Evolutionary conservation across 2,113 vertebrate genomes (phyloP).

Genomic region (Psittacara wagleri): DNA sequence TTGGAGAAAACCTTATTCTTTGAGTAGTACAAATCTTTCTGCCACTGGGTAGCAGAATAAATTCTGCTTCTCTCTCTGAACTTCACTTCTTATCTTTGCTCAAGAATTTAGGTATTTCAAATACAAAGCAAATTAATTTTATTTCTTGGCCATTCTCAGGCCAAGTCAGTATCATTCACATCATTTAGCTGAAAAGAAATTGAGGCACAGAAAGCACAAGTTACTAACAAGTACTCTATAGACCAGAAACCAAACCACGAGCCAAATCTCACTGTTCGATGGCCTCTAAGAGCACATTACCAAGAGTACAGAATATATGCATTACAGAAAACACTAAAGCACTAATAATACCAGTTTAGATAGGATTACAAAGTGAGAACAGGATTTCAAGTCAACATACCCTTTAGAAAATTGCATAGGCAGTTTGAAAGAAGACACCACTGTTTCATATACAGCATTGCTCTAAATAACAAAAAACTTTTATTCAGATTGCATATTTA

Average conservation of each 20-base stretch:
- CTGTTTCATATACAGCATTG: not conserved
- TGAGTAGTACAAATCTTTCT: not conserved
- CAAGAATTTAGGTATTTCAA: not conserved
- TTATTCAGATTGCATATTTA: not conserved
- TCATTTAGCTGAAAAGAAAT: not conserved
- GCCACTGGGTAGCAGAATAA: not conserved
- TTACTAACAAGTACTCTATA: not conserved
- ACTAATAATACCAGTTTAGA: not conserved
- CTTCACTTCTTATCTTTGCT: not conserved
- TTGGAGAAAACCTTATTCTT: not conserved
- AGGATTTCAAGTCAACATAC: not conserved
- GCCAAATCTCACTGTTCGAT: not conserved
- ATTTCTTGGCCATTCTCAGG: not conserved
- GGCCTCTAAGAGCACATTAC: not conserved
- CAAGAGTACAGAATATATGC: not conserved
- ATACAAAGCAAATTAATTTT: not conserved
- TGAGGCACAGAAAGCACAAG: not conserved
- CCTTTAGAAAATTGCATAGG: not conserved
- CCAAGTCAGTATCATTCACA: not conserved
- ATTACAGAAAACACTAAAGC: not conserved
- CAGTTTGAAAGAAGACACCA: not conserved
- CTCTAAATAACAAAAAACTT: not conserved
- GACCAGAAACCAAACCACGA: not conserved
- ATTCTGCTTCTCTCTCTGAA: not conserved
- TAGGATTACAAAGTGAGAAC: not conserved